Percentiles rank a stretch among this genome's conserved stretches.
These are phyloP conservation scores for Euschistus heros DNA, from an alignment of 1,140 invertebrate species.

Conservation along the genomic window DNA sequence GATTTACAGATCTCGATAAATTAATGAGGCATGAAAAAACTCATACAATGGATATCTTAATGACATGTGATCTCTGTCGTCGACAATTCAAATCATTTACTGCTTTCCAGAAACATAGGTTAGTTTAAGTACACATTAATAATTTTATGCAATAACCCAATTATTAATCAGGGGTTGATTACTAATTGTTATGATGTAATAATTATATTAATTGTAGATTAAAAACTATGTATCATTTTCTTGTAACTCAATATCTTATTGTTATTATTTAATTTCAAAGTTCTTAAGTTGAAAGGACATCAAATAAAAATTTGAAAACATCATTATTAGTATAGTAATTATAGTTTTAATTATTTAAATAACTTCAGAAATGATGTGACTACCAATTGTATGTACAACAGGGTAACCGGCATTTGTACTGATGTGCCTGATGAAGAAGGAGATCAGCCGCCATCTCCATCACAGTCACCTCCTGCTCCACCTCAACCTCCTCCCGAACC, in stretches of 20 bases:
- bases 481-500: neutral
- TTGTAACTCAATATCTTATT: too few relatives aligned
- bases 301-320: too few relatives aligned
- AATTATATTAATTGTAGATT: too few relatives aligned
- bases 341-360: neutral
- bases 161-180: too few relatives aligned
- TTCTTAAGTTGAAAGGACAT: too few relatives aligned
- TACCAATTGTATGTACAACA: neutral
- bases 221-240: too few relatives aligned
- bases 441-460: neutral
- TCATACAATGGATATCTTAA: conserved; percentile 25
- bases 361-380: neutral
- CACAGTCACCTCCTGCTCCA: neutral
- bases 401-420: conserved; percentile 1
- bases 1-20: conserved; percentile 29
- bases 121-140: neutral
- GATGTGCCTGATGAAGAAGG: conserved; percentile 8
- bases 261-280: too few relatives aligned
- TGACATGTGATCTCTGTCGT: conserved; percentile 26
- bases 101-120: conserved; percentile 27
- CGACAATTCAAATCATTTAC: conserved; percentile 25
- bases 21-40: conserved; percentile 27
- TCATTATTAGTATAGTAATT: neutral
- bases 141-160: too few relatives aligned
- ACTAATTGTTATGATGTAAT: too few relatives aligned